Evolutionary conservation across 2,113 vertebrate genomes (phyloP).

Genomic region (Pteronura brasiliensis): DNA sequence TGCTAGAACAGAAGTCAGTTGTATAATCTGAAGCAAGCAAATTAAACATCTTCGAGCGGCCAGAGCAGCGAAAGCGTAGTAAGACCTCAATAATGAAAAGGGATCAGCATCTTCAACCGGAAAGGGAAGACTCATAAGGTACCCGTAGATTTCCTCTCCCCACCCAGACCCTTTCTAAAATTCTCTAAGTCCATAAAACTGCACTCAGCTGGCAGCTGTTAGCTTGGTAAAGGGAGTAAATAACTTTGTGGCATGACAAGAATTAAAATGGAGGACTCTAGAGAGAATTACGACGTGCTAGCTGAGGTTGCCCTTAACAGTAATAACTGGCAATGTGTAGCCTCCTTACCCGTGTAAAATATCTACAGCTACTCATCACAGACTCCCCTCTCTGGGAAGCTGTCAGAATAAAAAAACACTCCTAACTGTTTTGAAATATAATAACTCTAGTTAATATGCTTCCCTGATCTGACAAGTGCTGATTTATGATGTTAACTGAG

Average conservation of each 20-base stretch:
- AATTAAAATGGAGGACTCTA: conserved; percentile 53
- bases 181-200: conserved; percentile 51
- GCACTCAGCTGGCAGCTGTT: conserved; percentile 46
- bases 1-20: background rate
- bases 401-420: conserved; percentile 74
- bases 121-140: conserved; percentile 5
- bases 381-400: conserved; percentile 49
- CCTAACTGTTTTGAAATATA: conserved; percentile 68
- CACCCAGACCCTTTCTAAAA: background rate
- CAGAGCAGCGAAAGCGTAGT: fast-evolving
- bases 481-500: conserved; percentile 65
- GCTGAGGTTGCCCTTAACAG: conserved; percentile 49
- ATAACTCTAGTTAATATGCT: conserved; percentile 77
- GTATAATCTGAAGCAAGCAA: background rate
- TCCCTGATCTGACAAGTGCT: conserved; percentile 69
- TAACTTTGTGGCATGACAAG: conserved; percentile 43
- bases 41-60: background rate
- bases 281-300: conserved; percentile 47
- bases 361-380: conserved; percentile 53
- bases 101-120: background rate
- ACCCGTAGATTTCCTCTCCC: background rate
- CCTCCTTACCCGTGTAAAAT: conserved; percentile 50
- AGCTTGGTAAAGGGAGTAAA: conserved; percentile 47
- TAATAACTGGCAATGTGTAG: conserved; percentile 42
- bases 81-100: background rate